Base-by-base conservation (phyloP, 1,140 invertebrate genomes). In the Atta cephalotes region DNA sequence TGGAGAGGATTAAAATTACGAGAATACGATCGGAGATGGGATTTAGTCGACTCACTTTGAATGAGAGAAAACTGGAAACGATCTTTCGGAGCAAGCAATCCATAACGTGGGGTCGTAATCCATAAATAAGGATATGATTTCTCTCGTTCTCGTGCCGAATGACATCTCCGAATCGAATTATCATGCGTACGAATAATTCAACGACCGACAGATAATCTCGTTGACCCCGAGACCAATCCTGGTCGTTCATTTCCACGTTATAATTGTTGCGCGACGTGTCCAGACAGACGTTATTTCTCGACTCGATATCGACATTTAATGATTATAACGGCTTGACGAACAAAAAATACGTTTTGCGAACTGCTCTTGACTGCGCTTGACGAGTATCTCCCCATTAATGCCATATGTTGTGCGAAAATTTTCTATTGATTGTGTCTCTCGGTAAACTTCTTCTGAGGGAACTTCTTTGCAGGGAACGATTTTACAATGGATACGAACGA, bases 181-280 rank as follows among this genome's bases (percentile, higher is more conserved):
- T 51, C 81, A 21, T 14, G 3, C n/a, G 72, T 35, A 65, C 45
- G 31, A 77, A 85, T 85, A 53, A 85, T 85, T 76, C 71, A 77
- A 9, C 72, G 49, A 5, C 25, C 72, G 72, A 56, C 51, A 10
- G 82, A 78, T 79, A 85, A 85, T 79, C 62, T 85, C 58, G 51
- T 78, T 62, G 82, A 85, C 35, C 58, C 49, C 45, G 49, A 70
- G 65, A 85, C n/a, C 68, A 9, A 78, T 7, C 14, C 18, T 16
- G n/a, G 53, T 21, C 66, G 56, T 70, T 31, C 18, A 58, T 68
- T 66, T 72, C 3, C 25, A 62, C 25, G 3, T 82, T 49, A 62
- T 51, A 84, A 84, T 84, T 84, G 39, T 9, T 49, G 65, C 16
- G 9, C 31, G 56, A 56, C 21, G 25, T 45, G 28, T 65, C 53